A percentile compares a stretch with the other conserved stretches of the same genome.
phyloP scores from a whole-genome alignment of 2,888 invertebrate species.

The Lasius fuliginosus region DNA sequence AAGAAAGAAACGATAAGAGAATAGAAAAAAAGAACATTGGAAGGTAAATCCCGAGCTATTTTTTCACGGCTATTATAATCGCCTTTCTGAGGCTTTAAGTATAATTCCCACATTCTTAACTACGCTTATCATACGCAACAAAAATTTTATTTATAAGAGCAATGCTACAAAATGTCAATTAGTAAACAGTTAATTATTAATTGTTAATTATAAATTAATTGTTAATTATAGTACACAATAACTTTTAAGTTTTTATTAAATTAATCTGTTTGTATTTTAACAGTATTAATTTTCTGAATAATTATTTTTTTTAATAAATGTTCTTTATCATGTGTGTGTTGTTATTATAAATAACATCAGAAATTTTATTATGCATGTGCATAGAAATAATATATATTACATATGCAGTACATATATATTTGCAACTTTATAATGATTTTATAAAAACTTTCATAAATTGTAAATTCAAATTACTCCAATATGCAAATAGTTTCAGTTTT shows the following conservation, averaged over 20 bases:
- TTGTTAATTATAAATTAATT: not conserved
- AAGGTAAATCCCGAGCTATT: constrained; percentile 11
- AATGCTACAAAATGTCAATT: not conserved
- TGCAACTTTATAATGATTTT: not conserved
- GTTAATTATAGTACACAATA: not conserved
- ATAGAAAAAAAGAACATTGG: constrained; percentile 30
- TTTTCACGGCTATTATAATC: constrained; percentile 38
- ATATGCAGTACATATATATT: not conserved
- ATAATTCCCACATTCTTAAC: constrained; percentile 43
- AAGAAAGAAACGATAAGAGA: constrained; percentile 19
- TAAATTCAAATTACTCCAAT: not conserved
- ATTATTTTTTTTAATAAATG: constrained; percentile 1
- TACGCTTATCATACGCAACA: not conserved
- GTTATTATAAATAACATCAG: not conserved
- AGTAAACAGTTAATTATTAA: not conserved
- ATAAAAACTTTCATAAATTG: not conserved
- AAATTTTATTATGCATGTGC: not conserved
- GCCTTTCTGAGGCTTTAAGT: constrained; percentile 45
- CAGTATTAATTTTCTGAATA: no score
- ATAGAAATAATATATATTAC: not conserved
- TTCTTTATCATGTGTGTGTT: not conserved
- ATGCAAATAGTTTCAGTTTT: not conserved
- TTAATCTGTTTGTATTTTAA: not conserved
- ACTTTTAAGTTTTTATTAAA: not conserved
- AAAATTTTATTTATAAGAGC: not conserved